Evolutionary conservation across 2,888 invertebrate genomes (phyloP).

Genomic region (Scotopteryx bipunctaria): DNA sequence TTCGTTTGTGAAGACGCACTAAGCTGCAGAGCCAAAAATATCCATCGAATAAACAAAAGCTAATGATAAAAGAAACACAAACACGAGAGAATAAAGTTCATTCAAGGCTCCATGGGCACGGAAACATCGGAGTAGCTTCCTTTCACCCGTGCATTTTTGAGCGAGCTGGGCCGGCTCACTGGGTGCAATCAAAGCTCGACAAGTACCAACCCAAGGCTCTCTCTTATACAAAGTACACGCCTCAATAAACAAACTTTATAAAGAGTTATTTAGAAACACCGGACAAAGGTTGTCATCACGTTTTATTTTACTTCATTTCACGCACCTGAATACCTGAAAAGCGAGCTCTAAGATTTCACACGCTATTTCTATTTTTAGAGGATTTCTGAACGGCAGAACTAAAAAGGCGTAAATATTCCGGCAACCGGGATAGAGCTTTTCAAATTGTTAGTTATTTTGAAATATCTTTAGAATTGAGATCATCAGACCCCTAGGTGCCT

Average conservation of each 20-base stretch:
- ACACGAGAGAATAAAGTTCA: constrained; percentile 47
- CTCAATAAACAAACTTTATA: constrained; percentile 21
- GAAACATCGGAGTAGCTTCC: constrained; percentile 62
- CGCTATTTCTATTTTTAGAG: neutral
- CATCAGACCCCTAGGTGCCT: constrained; percentile 16
- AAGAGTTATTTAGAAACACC: constrained; percentile 4
- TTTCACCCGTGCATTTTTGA: constrained; percentile 60
- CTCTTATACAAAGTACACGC: constrained; percentile 18
- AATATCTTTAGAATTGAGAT: too few relatives aligned
- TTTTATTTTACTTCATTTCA: neutral
- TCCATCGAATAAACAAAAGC: constrained; percentile 33
- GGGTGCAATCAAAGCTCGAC: constrained; percentile 57
- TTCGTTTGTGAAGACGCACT: constrained; percentile 29
- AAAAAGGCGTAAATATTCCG: too few relatives aligned
- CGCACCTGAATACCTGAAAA: neutral
- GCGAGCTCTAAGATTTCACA: neutral
- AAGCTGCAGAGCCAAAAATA: constrained; percentile 17
- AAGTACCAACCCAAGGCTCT: constrained; percentile 33
- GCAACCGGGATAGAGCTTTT: too few relatives aligned
- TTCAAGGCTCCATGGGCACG: constrained; percentile 55
- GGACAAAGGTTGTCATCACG: neutral
- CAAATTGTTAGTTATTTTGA: too few relatives aligned
- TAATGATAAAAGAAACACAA: constrained; percentile 37
- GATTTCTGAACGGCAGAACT: neutral
- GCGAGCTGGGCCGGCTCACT: constrained; percentile 43